Base-by-base conservation (phyloP, 2,888 invertebrate species). In the Tortrix viridana region DNA sequence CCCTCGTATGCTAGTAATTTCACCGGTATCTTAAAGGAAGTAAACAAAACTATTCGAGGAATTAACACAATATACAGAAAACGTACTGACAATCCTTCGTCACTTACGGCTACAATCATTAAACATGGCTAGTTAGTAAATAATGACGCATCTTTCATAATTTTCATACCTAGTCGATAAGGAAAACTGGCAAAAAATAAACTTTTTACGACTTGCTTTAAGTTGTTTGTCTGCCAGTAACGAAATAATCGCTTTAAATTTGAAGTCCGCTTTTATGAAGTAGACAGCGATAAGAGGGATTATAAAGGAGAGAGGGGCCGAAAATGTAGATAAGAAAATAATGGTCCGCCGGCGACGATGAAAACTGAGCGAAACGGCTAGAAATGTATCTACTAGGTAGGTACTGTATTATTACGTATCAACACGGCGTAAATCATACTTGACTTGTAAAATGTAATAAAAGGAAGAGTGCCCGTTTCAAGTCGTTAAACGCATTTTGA, bases 211-310 rank as follows among this genome's bases (percentile, higher is more conserved):
- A 80, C 72, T 76, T 74, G 74, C 79, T 80, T 79, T 77, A 77
- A 76, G 79, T 79, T 80, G 79, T 80, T 80, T 78, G 69, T 77
- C 75, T 76, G 37, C 53, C 53, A 53, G 53, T 53, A 74, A 78
- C 78, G 74, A 76, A 82, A 84, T 85, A 85, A 85, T 83, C 78
- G 81, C 80, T 83, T 84, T 77, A 83, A 86, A 85, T 80, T 85
- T 82, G 76, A 85, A 84, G 82, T 80, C 77, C 77, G 77, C 84
- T 85, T 86, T 86, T 86, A 86, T 85, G 81, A 82, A 85, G 82
- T 79, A 82, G 82, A 80, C 81, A 74, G 75, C 79, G 88, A 89
- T 89, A 87, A 88, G 81, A 76, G 76, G 82, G 83, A 84, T 87
- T 86, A 86, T 84, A 82, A 86, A 81, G 81, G 79, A 80, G 82